Evolutionary conservation across 1,140 invertebrate species (phyloP).

Genomic region (Rhyacophila brunnea): DNA sequence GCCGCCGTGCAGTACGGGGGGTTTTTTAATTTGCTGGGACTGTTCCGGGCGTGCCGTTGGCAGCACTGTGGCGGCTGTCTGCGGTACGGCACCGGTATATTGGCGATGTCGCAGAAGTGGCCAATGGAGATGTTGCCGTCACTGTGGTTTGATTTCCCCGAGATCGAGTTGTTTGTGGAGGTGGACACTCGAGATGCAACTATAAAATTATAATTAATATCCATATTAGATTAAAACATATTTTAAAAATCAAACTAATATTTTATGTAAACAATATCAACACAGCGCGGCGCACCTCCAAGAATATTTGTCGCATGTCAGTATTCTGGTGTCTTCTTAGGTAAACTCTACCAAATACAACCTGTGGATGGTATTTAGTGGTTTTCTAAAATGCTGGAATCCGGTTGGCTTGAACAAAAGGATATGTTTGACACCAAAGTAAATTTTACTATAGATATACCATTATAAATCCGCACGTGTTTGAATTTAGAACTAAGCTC

Average conservation of each 20-base stretch:
- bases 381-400: too few relatives aligned
- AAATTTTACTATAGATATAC: too few relatives aligned
- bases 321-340: too few relatives aligned
- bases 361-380: too few relatives aligned
- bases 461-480: too few relatives aligned
- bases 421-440: too few relatives aligned
- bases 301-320: not conserved
- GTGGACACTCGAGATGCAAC: slow-evolving; percentile 33
- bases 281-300: not conserved
- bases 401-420: too few relatives aligned
- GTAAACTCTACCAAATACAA: too few relatives aligned
- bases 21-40: not conserved
- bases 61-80: slow-evolving; percentile 38
- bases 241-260: too few relatives aligned
- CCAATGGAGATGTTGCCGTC: slow-evolving; percentile 48
- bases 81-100: slow-evolving; percentile 38
- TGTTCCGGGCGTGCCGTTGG: slow-evolving; percentile 39
- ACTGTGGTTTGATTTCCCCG: slow-evolving; percentile 45
- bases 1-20: not conserved
- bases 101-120: slow-evolving; percentile 49
- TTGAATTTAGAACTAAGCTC: too few relatives aligned
- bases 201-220: slow-evolving; percentile 11
- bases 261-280: not conserved
- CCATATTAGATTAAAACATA: too few relatives aligned
- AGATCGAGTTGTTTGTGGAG: slow-evolving; percentile 44